Evolutionary conservation across 2,113 vertebrate species (phyloP).

Genomic region (Bubo bubo): DNA sequence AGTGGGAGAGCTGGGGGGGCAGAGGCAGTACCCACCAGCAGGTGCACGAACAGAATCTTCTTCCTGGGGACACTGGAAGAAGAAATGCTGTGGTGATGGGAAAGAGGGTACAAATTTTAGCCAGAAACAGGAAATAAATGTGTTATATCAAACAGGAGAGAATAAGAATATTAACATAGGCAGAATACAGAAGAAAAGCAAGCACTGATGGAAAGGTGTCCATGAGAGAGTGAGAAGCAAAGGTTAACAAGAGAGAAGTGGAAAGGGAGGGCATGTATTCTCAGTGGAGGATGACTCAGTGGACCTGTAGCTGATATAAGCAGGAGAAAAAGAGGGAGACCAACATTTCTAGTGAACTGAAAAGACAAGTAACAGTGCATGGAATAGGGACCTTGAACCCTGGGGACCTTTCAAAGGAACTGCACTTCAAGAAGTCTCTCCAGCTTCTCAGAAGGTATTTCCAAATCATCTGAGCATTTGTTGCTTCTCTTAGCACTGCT

Average conservation of each 20-base stretch:
- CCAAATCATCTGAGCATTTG: background rate
- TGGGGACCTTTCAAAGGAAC: background rate
- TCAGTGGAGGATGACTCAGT: background rate
- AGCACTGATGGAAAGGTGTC: background rate
- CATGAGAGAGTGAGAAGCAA: background rate
- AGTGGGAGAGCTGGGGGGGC: background rate
- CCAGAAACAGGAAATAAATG: background rate
- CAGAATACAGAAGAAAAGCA: background rate
- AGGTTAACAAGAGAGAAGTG: background rate
- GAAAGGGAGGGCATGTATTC: background rate
- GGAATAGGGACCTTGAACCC: background rate
- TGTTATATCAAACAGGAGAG: background rate
- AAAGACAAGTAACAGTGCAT: background rate
- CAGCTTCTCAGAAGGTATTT: background rate
- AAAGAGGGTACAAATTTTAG: background rate
- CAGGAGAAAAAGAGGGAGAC: background rate
- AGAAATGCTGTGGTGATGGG: background rate
- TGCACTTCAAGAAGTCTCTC: background rate
- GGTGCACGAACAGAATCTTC: background rate
- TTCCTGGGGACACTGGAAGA: background rate
- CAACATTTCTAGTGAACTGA: background rate
- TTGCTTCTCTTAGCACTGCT: background rate
- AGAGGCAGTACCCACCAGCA: background rate
- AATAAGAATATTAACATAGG: background rate
- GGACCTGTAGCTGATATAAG: background rate